phyloP scores from a whole-genome alignment of 2,888 invertebrate species.

The Tipula unca region DNA sequence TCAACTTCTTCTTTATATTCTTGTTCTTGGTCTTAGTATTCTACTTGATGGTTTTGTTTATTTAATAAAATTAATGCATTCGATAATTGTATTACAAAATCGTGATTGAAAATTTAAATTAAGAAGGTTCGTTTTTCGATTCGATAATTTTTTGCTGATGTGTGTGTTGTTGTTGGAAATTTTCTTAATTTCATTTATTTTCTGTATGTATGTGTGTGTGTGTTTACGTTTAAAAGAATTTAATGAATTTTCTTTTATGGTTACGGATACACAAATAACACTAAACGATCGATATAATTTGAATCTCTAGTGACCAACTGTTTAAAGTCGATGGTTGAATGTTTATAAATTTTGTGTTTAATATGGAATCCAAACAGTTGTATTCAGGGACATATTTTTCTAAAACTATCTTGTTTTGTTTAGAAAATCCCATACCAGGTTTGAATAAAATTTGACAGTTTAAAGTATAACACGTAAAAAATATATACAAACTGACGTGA shows the following conservation, averaged over 20 bases:
- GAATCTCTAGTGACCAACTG: neutral
- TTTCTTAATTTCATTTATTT: neutral
- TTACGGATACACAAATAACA: neutral
- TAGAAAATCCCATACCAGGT: too few relatives aligned
- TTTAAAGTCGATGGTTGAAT: neutral
- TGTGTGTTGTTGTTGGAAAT: neutral
- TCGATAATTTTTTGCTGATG: neutral
- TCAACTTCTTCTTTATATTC: neutral
- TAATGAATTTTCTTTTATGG: neutral
- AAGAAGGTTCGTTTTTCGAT: neutral
- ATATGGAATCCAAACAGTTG: too few relatives aligned
- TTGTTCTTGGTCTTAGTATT: neutral
- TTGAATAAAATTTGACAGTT: too few relatives aligned
- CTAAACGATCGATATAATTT: neutral
- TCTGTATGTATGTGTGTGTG: neutral
- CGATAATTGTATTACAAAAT: constrained; percentile 2
- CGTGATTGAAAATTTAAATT: constrained; percentile 14
- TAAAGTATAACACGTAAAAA: too few relatives aligned
- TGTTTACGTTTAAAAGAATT: neutral
- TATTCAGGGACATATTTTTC: too few relatives aligned
- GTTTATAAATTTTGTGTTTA: too few relatives aligned
- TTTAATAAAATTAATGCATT: constrained; percentile 8
- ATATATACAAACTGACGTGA: too few relatives aligned
- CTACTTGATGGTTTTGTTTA: neutral
- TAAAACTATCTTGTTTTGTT: too few relatives aligned